Evolutionary conservation across 2,797 vertebrate species (phyloP), one percentile per base, ranked within the genome.

Genomic region (Thaleichthys pacificus): DNA sequence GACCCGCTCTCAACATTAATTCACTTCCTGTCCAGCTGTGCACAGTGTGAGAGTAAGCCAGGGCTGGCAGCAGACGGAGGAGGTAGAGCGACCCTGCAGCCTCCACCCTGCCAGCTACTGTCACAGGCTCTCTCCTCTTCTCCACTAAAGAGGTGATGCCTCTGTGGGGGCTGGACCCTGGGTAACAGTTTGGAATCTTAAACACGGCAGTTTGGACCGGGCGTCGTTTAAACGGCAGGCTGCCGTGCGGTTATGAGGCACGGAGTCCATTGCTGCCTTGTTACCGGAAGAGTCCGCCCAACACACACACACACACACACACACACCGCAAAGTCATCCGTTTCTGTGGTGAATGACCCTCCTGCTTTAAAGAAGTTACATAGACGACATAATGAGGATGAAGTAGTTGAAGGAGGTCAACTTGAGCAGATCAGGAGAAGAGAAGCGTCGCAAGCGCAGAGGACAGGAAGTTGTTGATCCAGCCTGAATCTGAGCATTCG

Each of bases 1-100:
- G 70, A 74, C 80, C 74, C 75, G 75, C 77, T 85, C 89, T 86
- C 83, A 84, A 76, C 77, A 82, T 82, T 81, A 78, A 85, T 89
- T 82, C 78, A 82, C 72, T 84, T 88, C 79, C 83, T 79, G 82
- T 76, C 88, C 89, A 88, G 89, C 90, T 87, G 90, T 88, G 88
- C 89, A 80, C 86, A 83, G 89, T 76, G 75, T 78, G 89, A 82
- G 79, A 54, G 32, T 12, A 35, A 61, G 68, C 22, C 28, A 1
- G 71, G 69, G 77, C 77, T 84, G 83, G 80, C 83, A 82, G 77
- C 66, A 76, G 71, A 74, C 2, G 51, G 19, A n/a, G 84, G 77
- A 75, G 75, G 72, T 78, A 77, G 73, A 68, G 70, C 77, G 75
- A 77, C 81, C 71, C 82, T 70, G 66, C 24, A 14, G 77, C 78